Conservation (phyloP, 2,888 invertebrate genomes). For the Plebejus melissa region DNA sequence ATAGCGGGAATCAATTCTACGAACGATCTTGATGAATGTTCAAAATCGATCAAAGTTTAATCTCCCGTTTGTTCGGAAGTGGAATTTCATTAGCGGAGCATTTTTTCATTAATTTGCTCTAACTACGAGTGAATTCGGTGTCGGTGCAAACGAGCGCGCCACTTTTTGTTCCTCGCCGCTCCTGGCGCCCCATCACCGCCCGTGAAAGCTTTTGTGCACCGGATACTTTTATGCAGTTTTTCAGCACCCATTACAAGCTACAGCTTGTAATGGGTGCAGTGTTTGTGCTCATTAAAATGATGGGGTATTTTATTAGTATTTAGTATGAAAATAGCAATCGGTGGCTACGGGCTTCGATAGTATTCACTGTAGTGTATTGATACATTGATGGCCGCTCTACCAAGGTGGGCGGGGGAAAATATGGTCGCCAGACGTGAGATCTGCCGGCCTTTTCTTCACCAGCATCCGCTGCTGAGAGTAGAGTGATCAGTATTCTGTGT, state of each 20-base stretch:
- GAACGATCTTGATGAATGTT: background rate
- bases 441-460: too few species aligned
- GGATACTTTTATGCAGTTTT: constrained; percentile 5
- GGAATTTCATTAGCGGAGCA: background rate
- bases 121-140: constrained; percentile 9
- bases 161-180: background rate
- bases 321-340: too few species aligned
- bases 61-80: background rate
- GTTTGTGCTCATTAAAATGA: background rate
- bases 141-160: constrained; percentile 1
- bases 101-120: background rate
- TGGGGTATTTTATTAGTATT: background rate
- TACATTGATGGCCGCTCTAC: too few species aligned
- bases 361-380: too few species aligned
- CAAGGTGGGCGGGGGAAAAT: too few species aligned
- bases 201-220: constrained; percentile 4
- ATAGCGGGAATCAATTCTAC: background rate
- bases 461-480: too few species aligned
- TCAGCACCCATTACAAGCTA: background rate
- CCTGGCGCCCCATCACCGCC: background rate
- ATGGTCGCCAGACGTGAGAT: too few species aligned
- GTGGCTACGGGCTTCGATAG: background rate
- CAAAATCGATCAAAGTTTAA: constrained; percentile 9
- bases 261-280: background rate
- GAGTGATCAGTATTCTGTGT: too few species aligned